Base-by-base conservation (phyloP, 2,888 invertebrate genomes). In the Lasioglossum villosulum region DNA sequence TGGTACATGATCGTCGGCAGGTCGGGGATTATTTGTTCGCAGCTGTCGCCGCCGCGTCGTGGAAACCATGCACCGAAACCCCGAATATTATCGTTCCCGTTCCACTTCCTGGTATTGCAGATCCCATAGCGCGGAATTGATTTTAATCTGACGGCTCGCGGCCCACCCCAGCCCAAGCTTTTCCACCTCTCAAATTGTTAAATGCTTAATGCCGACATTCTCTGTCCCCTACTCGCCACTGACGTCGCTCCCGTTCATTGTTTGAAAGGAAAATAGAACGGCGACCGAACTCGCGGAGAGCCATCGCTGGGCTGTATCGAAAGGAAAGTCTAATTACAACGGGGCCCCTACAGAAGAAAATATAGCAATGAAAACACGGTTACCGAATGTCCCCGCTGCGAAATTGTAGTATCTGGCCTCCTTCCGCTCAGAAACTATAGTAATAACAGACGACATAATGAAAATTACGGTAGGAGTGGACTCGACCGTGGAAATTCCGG, bases 371-470 rank as follows among this genome's bases (percentile, higher is more conserved):
- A 71, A 71, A 84, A 71, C 77, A 70, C 59, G 34, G 56, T 52
- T 75, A 83, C 78, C 59, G 39, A 70, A 23, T 52, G 66, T 59
- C 75, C 56, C 52, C 39, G 10, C 52, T 27, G 42, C 16, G 72
- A 73, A 73, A 79, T 73, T 84, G 66, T 84, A 79, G 75, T 75
- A 79, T 73, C 75, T 30, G 75, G 30, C 37, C 66, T 75, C 37
- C 48, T 37, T 23, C 39, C 45, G 79, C 66, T 30, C 19, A 23
- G 75, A 45, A 74, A 72, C 84, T 75, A 59, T 73, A 75, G 75
- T 59, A 84, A 84, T 84, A 78, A 83, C 75, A 68, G 39, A 73
- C 56, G 84, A 52, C 37, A 48, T 79, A 78, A 84, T 68, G 79
- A 75, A 84, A 78, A 78, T 78, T 75, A 72, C 78, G 56, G 56